Conservation (phyloP, 2,888 invertebrate genomes). For the Scaptomyza reducta region DNA sequence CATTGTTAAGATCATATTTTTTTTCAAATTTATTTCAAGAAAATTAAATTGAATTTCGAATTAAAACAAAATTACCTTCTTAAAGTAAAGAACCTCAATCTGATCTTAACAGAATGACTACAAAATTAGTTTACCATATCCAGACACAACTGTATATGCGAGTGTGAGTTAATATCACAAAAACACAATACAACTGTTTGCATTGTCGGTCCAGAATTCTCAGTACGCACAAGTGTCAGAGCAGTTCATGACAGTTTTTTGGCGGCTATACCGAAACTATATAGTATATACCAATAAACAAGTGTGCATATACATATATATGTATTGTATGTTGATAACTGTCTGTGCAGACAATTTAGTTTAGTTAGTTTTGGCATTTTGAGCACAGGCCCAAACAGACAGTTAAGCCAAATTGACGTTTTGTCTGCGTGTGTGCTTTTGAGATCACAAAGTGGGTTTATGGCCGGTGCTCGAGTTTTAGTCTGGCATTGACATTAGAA, state of each 20-base stretch:
- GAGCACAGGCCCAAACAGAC: constrained; percentile 25
- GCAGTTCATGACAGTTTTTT: constrained; percentile 58
- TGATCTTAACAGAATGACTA: too few species aligned
- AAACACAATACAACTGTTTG: constrained; percentile 39
- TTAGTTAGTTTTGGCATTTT: constrained; percentile 44
- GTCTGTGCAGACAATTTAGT: constrained; percentile 36
- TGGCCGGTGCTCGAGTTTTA: constrained; percentile 17
- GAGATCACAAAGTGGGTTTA: constrained; percentile 21
- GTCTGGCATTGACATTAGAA: constrained; percentile 51
- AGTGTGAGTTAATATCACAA: constrained; percentile 49
- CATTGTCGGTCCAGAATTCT: constrained; percentile 30
- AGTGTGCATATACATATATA: constrained; percentile 3
- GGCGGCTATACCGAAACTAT: constrained; percentile 27
- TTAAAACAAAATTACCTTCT: too few species aligned
- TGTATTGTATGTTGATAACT: constrained; percentile 3
- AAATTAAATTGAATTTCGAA: too few species aligned
- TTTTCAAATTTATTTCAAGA: too few species aligned
- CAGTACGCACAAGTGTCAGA: constrained; percentile 71
- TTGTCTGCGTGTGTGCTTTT: constrained; percentile 40
- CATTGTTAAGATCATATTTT: too few species aligned
- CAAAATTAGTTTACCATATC: neutral
- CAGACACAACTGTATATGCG: neutral
- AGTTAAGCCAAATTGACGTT: constrained; percentile 65
- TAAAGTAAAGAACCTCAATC: too few species aligned
- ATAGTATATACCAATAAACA: neutral